phyloP scores from a whole-genome alignment of 1,140 invertebrate genomes.

The Tribolium castaneum region DNA sequence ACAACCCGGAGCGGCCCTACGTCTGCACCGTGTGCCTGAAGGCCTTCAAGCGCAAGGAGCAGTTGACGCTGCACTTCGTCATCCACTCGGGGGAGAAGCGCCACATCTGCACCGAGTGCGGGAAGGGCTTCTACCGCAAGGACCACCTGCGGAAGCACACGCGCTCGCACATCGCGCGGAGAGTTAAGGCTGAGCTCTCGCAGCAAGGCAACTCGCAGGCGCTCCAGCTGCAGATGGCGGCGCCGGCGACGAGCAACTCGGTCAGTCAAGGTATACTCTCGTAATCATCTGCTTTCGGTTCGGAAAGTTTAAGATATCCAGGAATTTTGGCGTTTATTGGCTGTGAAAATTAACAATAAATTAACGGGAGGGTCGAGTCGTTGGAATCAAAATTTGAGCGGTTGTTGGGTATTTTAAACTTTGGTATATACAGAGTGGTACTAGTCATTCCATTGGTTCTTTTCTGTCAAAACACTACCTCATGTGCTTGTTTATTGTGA shows the following conservation, averaged over 20 bases:
- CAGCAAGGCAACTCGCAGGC: slow-evolving; percentile 63
- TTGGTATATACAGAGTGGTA: slow-evolving; percentile 13
- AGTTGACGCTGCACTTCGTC: slow-evolving; percentile 84
- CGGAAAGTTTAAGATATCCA: slow-evolving; percentile 25
- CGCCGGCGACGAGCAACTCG: slow-evolving; percentile 46
- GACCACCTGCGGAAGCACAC: slow-evolving; percentile 85
- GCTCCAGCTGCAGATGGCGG: slow-evolving; percentile 56
- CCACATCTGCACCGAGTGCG: slow-evolving; percentile 86
- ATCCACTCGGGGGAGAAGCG: slow-evolving; percentile 88
- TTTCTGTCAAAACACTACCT: slow-evolving; percentile 41
- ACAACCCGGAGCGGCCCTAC: slow-evolving; percentile 83
- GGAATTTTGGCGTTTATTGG: slow-evolving; percentile 33
- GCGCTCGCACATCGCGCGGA: slow-evolving; percentile 81
- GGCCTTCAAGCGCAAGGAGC: slow-evolving; percentile 87
- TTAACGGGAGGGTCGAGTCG: neutral
- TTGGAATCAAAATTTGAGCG: neutral
- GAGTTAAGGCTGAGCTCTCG: slow-evolving; percentile 85
- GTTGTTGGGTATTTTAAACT: slow-evolving; percentile 13
- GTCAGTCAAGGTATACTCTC: slow-evolving; percentile 47
- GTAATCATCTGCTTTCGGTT: slow-evolving; percentile 24
- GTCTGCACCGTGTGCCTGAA: slow-evolving; percentile 86
- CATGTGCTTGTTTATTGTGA: slow-evolving; percentile 44
- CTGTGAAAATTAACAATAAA: slow-evolving; percentile 36
- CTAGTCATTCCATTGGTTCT: slow-evolving; percentile 11
- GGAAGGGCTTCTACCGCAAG: slow-evolving; percentile 83